Evolutionary conservation across 2,113 vertebrate genomes (phyloP), one percentile per base, ranked within the genome.

Genomic region (Corydoras maculifer): DNA sequence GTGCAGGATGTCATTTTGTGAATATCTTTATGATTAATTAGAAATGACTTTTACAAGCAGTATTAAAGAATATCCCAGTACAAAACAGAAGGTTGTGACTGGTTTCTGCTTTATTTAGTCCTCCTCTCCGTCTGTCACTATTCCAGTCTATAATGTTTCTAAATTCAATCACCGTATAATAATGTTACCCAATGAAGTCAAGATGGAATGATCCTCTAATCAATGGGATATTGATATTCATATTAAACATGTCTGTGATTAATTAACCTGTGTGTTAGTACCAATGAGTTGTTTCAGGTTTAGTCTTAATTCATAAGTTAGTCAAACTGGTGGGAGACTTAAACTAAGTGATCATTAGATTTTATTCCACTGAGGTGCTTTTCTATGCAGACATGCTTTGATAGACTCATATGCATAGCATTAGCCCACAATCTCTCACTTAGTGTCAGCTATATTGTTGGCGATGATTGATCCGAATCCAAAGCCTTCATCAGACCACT

Each of bases 141-240:
- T 57, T 31, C 63, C 31, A 63, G 32, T n/a, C 50, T 9, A 60
- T 62, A 61, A 84, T 80, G 83, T 83, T 84, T 87, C 83, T 85
- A 77, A 84, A 87, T 82, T 73, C 79, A 79, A 86, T 84, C 84
- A 85, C 78, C 79, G 64, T 69, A 78, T 85, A 86, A 85, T 85
- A 81, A 84, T 82, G 74, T 54, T 72, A 69, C 77, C 79, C 78
- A 79, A 82, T 87, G 83, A 85, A 74, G 71, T 59, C 78, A 87
- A 76, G 83, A 87, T 87, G 80, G 84, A 80, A 85, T 82, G 75
- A 77, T 59, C 66, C 72, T 60, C 68, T 78, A 82, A 86, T 87
- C 82, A 69, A 88, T 87, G 63, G 72, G 69, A 65, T 83, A 87
- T 85, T 76, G 83, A 84, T 83, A 82, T 77, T 73, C 72, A 76